Base-by-base conservation (phyloP, 2,797 vertebrate species). In the Limosa lapponica region DNA sequence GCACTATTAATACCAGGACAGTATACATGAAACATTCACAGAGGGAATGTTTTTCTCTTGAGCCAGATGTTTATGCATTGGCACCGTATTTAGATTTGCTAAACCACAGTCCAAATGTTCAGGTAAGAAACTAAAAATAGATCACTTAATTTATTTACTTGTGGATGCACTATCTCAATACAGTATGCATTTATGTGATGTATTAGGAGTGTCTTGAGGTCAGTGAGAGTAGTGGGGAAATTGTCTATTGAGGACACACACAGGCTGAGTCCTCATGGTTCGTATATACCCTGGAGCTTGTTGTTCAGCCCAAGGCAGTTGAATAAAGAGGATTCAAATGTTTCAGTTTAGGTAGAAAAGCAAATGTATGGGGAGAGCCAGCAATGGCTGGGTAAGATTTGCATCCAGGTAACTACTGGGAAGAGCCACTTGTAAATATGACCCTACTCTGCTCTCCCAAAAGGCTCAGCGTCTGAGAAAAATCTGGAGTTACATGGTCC, bases 41-140 rank as follows among this genome's bases (percentile, higher is more conserved):
- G 37, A 98, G 73, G 91, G 48, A 82, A 10, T 98, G 98, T 90
- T 98, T 99, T 41, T 98, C 98, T 9, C 96, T 97, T 32, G 97
- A 98, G 79, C 98, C 97, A 11, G 97, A 99, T 95, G 98, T 98
- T 51, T 99, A 98, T 11, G 99, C 98, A 0, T 90, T 99, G 32
- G 99, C 99, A 44, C 99, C 99, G 0, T 99, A 98, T 95, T 98
- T 99, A 94, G 99, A 99, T 95, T 97, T 99, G 88, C 98, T 99
- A 57, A 99, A 99, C 95, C 99, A 99, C 96, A 98, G 97, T 44
- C 98, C 99, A 17, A 87, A 94, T 5, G 98, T 98, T 44, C 99
- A 99, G 99, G 99, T 99, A 92, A 97, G 96, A 80, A 46, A 11
- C 36, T 66, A 9, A 37, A 44, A 14, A 11, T 16, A 81, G n/a